Evolutionary conservation across 2,797 vertebrate genomes (phyloP).

Genomic region (Ammospiza maritima): DNA sequence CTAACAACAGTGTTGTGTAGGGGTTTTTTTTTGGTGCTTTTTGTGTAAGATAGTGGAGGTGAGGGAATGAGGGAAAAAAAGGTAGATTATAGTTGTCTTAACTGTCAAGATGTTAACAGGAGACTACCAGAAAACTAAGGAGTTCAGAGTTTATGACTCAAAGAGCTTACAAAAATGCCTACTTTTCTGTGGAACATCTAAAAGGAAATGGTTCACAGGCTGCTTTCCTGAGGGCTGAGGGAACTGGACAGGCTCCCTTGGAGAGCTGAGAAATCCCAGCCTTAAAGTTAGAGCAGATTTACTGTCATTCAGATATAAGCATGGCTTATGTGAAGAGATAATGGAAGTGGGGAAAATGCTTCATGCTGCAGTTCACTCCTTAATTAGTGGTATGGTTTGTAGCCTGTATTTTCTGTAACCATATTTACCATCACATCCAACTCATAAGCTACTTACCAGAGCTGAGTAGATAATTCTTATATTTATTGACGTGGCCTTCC

Average conservation of each 20-base stretch:
- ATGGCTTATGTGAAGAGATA: neutral
- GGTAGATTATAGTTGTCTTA: neutral
- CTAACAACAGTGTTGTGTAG: neutral
- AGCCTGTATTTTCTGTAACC: neutral
- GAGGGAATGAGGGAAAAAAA: accelerated
- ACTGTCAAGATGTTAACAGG: conserved; percentile 15
- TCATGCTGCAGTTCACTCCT: neutral
- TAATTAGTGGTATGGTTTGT: neutral
- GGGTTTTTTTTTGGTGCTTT: neutral
- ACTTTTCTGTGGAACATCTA: neutral
- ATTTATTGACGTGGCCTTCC: neutral
- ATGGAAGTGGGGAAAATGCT: neutral
- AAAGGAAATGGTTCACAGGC: neutral
- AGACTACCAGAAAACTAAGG: neutral
- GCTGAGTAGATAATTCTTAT: neutral
- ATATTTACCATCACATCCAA: neutral
- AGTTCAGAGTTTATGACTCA: neutral
- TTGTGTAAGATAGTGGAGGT: neutral
- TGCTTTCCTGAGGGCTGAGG: neutral
- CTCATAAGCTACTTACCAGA: neutral
- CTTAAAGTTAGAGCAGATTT: neutral
- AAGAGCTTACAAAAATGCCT: neutral
- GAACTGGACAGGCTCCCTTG: neutral
- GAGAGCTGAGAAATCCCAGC: neutral
- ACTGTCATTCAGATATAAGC: neutral